A percentile compares a stretch with the other conserved stretches of the same genome.
Conservation (phyloP, 2,113 vertebrate species). For the Paedocypris sp. region DNA sequence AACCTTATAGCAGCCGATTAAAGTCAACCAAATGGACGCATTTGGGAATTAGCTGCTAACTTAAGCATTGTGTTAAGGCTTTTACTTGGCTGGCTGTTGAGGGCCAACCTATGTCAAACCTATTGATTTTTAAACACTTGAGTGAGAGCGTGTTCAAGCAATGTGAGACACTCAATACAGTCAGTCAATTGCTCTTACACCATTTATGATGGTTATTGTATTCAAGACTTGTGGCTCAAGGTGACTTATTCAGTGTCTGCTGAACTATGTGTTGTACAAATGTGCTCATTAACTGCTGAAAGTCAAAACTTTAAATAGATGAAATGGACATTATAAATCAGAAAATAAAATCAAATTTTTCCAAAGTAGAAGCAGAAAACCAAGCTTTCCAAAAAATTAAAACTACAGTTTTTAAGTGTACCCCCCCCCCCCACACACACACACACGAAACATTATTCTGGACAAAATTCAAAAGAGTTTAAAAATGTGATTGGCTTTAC, state of each 20-base stretch:
- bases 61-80: too few relatives aligned
- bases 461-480: too few relatives aligned
- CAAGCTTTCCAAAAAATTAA: not conserved
- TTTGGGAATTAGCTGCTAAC: too few relatives aligned
- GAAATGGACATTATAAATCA: not conserved
- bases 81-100: too few relatives aligned
- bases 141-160: not conserved
- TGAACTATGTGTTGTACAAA: not conserved
- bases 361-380: too few relatives aligned
- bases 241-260: not conserved
- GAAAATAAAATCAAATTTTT: not conserved
- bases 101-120: not conserved
- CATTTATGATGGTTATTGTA: not conserved
- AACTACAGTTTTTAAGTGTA: too few relatives aligned
- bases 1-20: too few relatives aligned
- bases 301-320: not conserved
- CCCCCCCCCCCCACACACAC: too few relatives aligned
- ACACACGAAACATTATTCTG: too few relatives aligned
- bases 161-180: slow-evolving; percentile 13
- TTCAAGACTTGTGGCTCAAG: not conserved
- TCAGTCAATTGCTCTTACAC: not conserved
- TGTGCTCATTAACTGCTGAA: not conserved
- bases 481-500: too few relatives aligned
- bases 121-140: slow-evolving; percentile 11
- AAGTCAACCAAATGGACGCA: too few relatives aligned